Conservation (phyloP, 2,797 vertebrate species). For the Sebastes cheni region DNA sequence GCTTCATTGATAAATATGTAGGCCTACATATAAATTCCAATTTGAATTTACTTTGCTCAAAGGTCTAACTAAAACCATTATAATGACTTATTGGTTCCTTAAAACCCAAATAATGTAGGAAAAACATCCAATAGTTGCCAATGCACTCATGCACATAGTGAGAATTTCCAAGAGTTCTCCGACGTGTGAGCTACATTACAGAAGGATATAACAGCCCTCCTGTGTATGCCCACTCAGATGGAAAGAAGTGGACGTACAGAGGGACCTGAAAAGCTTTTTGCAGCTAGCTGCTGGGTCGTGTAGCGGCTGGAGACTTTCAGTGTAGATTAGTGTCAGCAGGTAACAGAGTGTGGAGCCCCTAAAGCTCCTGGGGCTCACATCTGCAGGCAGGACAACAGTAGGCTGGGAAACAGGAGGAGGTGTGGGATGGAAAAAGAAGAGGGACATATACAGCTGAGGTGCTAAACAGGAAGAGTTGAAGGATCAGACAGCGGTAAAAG, state of each 20-base stretch:
- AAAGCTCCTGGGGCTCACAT: conserved; percentile 27
- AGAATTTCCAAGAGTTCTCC: conserved; percentile 13
- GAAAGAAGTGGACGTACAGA: conserved; percentile 33
- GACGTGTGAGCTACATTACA: conserved; percentile 14
- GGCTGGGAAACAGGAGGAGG: conserved; percentile 27
- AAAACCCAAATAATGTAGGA: neutral
- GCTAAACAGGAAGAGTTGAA: conserved; percentile 4
- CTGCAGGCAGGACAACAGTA: conserved; percentile 9
- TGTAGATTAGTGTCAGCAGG: conserved; percentile 69
- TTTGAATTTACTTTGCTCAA: neutral
- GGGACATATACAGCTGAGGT: neutral
- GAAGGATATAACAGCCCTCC: conserved; percentile 12
- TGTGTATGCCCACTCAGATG: conserved; percentile 24
- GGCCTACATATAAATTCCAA: neutral
- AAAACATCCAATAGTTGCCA: neutral
- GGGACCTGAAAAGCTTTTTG: conserved; percentile 63
- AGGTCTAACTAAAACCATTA: neutral
- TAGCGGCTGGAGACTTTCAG: conserved; percentile 59
- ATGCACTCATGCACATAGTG: neutral
- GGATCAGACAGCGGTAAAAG: neutral
- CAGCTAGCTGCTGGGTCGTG: conserved; percentile 46
- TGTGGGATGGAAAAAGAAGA: neutral
- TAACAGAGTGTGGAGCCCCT: conserved; percentile 47
- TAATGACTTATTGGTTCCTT: neutral
- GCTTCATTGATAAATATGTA: neutral